Evolutionary conservation across 2,888 invertebrate species (phyloP), one percentile per base, ranked within the genome.

Genomic region (Coleophora flavipennella): DNA sequence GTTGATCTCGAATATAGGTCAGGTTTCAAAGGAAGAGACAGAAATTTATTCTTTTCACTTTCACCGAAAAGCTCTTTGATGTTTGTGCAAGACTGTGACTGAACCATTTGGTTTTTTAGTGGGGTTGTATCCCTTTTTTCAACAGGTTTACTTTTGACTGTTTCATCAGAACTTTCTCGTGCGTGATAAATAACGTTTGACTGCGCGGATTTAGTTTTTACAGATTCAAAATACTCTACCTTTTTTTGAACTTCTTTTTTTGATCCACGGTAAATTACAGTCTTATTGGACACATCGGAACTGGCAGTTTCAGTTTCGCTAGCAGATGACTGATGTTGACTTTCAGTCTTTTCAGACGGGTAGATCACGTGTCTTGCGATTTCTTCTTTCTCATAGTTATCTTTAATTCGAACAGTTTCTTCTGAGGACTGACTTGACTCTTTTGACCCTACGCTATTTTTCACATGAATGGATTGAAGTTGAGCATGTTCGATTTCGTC

Each of bases 1-100:
- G 76, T 79, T 59, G 86, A 86, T 72, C 78, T 73, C 56, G 78
- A 78, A 68, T 66, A 60, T 61, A 71, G 60, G 59, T 74, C 75
- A 49, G 74, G 62, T 55, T 79, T 78, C 32, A 58, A 65, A 31
- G 89, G 87, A 40, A 87, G 66, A 3, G 87, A 88, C 28, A 86
- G 67, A 65, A 86, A 89, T 57, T 86, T 88, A 48, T 85, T 85
- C 55, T 84, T 81, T 48, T 89, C 87, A 20, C 85, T 87, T 66
- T 94, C 94, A 0, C 94, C 94, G 59, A 92, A 94, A n/a, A 93
- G 76, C 51, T 94, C 94, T 59, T 92, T 92, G 40, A 94, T 75
- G 69, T 93, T 90, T 27, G 93, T 87, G 58, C 89, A 90, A 1
- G 92, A 92, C 52, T 89, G 90, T 0, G 91, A 90, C 35, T 87